A percentile compares a stretch with the other conserved stretches of the same genome.
phyloP scores from a whole-genome alignment of 2,113 vertebrate genomes.

The Paramormyrops kingsleyae region DNA sequence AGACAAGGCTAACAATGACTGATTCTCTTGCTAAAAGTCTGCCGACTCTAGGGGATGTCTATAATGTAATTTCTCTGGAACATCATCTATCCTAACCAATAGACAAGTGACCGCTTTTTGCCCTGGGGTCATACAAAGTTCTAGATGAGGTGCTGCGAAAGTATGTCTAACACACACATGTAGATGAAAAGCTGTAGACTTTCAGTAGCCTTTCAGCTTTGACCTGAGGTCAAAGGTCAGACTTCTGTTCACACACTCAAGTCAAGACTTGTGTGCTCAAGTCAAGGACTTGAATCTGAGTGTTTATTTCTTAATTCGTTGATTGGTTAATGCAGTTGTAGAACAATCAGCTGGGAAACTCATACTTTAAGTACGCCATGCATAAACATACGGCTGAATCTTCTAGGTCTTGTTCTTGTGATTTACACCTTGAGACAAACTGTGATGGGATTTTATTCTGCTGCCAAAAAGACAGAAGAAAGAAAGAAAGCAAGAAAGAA shows the following conservation, averaged over 20 bases:
- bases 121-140: constrained; percentile 55
- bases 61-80: constrained; percentile 61
- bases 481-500: not conserved
- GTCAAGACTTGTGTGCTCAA: not conserved
- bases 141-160: constrained; percentile 43
- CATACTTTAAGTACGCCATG: not conserved
- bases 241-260: not conserved
- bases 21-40: constrained; percentile 40
- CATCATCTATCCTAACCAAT: constrained; percentile 59
- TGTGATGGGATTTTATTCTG: not conserved
- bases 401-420: not conserved
- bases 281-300: not conserved
- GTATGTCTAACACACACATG: constrained; percentile 28
- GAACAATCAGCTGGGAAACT: not conserved
- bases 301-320: not conserved
- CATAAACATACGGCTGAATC: not conserved
- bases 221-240: not conserved
- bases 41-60: constrained; percentile 56
- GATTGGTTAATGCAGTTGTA: not conserved
- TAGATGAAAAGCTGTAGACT: constrained; percentile 34
- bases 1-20: constrained; percentile 55
- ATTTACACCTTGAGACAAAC: not conserved
- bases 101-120: constrained; percentile 55
- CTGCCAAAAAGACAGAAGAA: not conserved
- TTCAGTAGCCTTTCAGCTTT: not conserved